Base-by-base conservation (phyloP, 1,140 invertebrate genomes). In the Zaprionus lachaisei region DNA sequence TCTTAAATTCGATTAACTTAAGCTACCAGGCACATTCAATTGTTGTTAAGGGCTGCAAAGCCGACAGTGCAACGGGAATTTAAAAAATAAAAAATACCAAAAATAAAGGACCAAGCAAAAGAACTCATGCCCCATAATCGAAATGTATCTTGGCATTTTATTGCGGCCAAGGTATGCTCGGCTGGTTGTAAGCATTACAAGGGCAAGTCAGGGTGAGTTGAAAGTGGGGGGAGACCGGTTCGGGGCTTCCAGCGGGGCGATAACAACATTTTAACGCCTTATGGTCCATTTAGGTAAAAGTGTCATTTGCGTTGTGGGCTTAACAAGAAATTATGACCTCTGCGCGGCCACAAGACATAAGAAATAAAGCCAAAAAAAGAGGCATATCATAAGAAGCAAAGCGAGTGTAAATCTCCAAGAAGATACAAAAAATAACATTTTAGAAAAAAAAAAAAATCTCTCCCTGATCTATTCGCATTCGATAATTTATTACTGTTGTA, bases 231-330 rank as follows among this genome's bases (percentile, higher is more conserved):
- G 20, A 20, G 28, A 34, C 24, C 15, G 9, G 15, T 55, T 26
- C 38, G 31, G n/a, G 5, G 20, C 24, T 64, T 51, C 65, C 47
- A 64, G 68, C 20, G 62, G 68, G 72, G 70, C 79, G 79, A 90
- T 89, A 90, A 90, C 85, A 89, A 76, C 86, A 85, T 90, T 90
- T 90, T 85, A 90, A 90, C 86, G 85, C 85, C 85, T 82, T 85
- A 90, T 90, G 86, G 86, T 82, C 85, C 85, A 90, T 90, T 90
- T 90, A 85, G 81, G 85, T 68, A 82, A 91, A 90, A 90, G 82
- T 90, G 85, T 79, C 85, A 87, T 91, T 89, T 89, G 84, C 79
- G 85, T 78, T 77, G 58, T 75, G 58, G 65, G 86, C 80, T 90
- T 90, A 90, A 90, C 81, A 65, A 85, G 82, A 90, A 90, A 90